Evolutionary conservation across 2,797 vertebrate species (phyloP), one percentile per base, ranked within the genome.

Genomic region (Ispidina lecontei): DNA sequence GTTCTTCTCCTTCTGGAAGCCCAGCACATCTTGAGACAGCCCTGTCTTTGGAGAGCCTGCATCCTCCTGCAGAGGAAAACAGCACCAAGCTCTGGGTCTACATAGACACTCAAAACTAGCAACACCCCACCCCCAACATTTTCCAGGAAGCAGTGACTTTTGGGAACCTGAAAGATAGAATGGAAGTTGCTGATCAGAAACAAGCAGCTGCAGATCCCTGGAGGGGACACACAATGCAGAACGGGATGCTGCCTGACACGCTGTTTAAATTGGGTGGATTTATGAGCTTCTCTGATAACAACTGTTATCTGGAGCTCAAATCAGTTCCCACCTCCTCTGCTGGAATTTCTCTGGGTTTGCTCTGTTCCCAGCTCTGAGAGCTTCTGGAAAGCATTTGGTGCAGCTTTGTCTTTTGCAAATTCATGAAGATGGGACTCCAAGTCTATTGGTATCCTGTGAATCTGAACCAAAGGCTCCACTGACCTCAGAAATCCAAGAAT

Each of bases 231-330:
- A 67, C 59, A 78, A 35, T 60, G 52, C 78, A 73, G 92, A 84
- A 76, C 1, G 89, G 92, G 94, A 96, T 89, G 89, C 94, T 83
- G 95, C 70, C 28, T 94, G 95, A 95, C 93, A 91, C 55, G 64
- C 87, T 95, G 93, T 97, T 96, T 97, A 94, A 96, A 83, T 41
- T 73, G 76, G 64, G 89, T 88, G 84, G 95, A 97, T 97, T 97
- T 95, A 97, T 89, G 96, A 87, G 84, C 90, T 85, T 73, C 79
- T 82, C 89, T 88, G 88, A 93, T 96, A 96, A 94, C 85, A 76
- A 37, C 83, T 74, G 47, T 51, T 96, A 97, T 97, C 96, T 88
- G 87, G 49, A 76, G 63, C 52, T 73, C 63, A n/a, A n/a, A 96
- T 96, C 95, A 84, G 91, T 88, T 62, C 8, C 94, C 1, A 0